Base-by-base conservation (phyloP, 2,888 invertebrate genomes). In the Amblyjoppa proteus region DNA sequence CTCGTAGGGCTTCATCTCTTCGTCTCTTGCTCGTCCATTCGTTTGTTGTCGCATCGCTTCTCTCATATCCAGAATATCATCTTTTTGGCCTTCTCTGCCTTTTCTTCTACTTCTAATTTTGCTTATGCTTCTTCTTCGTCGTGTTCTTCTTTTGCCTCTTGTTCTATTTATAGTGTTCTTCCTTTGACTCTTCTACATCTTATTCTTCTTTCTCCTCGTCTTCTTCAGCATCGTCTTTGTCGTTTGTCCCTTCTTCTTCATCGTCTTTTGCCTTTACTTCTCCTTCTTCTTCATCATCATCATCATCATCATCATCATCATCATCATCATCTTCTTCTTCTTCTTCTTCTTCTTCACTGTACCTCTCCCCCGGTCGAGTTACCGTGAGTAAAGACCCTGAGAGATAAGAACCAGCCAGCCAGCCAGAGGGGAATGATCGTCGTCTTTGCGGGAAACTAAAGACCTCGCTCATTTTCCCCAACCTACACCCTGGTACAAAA, bases 361-460 rank as follows among this genome's bases (percentile, higher is more conserved):
- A 45, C 45, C 31, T 77, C 34, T 34, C 20, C 13, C 71, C 56
- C 75, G 58, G 70, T 75, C 73, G 73, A 79, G 82, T 84, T 82
- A 82, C 69, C 79, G 69, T 73, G 75, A 86, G 81, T 49, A 79
- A 82, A 78, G 81, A 76, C 61, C 64, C 41, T 20, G 71, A 41
- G 78, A 81, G 71, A 78, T 75, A 78, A 58, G 76, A 61, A 76
- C 31, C 58, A 25, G 61, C 78, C 41, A 28, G 41, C 31, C 58
- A 25, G 61, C 78, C 41, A 28, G 41, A 51, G 69, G 56, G 61
- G 69, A 83, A 79, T 53, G 9, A 58, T 73, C 41, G 69, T 74
- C 78, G 58, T 74, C 68, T 53, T 71, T 66, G 71, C 71, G 13
- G 16, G 28, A 61, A 74, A 69, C 83, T 83, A 64, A 78, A 83